A percentile compares a stretch with the other conserved stretches of the same genome.
These are phyloP conservation scores for fruit fly (Drosophila melanogaster) DNA, from an alignment of 1,140 invertebrate species.

Conservation along the genomic window Release_6_plus_ISO1_MT NT_037436.4:5289501-5290000, in stretches of 20 bases:
- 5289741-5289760: too few relatives aligned
- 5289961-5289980: slow-evolving; percentile 74
- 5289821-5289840: background rate
- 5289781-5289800: too few relatives aligned
- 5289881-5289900: slow-evolving; percentile 3
- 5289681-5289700: too few relatives aligned
- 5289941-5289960: slow-evolving; percentile 46
- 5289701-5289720: too few relatives aligned
- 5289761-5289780: too few relatives aligned
- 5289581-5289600: slow-evolving; percentile 65
- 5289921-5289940: slow-evolving; percentile 55
- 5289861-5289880: slow-evolving; percentile 7
- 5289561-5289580: slow-evolving; percentile 78
- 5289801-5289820: too few relatives aligned
- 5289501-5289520: slow-evolving; percentile 33
- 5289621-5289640: slow-evolving; percentile 3
- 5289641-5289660: background rate
- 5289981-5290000: slow-evolving; percentile 74
- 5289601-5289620: slow-evolving; percentile 39
- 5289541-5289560: slow-evolving; percentile 71
- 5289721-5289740: too few relatives aligned
- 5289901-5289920: slow-evolving; percentile 51
- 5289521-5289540: slow-evolving; percentile 66
- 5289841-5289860: slow-evolving; percentile 6
- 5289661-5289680: background rate